phyloP scores from a whole-genome alignment of 1,140 invertebrate species.

The Leucophenga varia region DNA sequence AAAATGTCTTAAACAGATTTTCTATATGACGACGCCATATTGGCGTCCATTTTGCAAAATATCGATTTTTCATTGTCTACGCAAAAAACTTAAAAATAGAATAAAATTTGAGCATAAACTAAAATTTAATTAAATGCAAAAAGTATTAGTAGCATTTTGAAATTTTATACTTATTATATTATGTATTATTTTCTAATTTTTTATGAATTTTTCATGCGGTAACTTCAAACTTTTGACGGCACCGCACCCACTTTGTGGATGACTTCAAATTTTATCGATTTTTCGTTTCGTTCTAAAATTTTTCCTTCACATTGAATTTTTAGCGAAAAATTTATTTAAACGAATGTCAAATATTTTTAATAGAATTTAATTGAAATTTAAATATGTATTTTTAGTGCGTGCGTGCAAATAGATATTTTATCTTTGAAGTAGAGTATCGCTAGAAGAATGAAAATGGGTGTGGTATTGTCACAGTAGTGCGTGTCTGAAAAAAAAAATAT shows the following conservation, averaged over 20 bases:
- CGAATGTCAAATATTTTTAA: not conserved
- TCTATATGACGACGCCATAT: conserved; percentile 42
- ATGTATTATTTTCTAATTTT: too few species aligned
- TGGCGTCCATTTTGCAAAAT: conserved; percentile 54
- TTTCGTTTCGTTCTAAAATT: conserved; percentile 10
- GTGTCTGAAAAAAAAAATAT: conserved; percentile 22
- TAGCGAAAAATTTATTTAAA: conserved; percentile 7
- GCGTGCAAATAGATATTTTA: not conserved
- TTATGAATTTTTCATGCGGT: too few species aligned
- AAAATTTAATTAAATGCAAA: too few species aligned
- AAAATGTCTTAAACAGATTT: too few species aligned
- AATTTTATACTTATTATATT: too few species aligned
- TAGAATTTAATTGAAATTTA: conserved; percentile 22
- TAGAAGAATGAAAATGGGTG: too few species aligned
- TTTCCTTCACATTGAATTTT: conserved; percentile 5
- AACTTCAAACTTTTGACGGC: conserved; percentile 4
- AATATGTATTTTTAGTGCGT: conserved; percentile 16
- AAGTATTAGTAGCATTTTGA: too few species aligned
- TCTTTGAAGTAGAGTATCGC: too few species aligned
- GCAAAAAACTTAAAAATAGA: conserved; percentile 26
- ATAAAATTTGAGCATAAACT: too few species aligned
- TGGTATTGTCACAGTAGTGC: conserved; percentile 27
- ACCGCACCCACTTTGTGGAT: conserved; percentile 11
- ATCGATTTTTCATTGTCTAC: conserved; percentile 48
- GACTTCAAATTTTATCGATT: conserved; percentile 32